Evolutionary conservation across 2,113 vertebrate genomes (phyloP).

Genomic region (Labeo rohita): DNA sequence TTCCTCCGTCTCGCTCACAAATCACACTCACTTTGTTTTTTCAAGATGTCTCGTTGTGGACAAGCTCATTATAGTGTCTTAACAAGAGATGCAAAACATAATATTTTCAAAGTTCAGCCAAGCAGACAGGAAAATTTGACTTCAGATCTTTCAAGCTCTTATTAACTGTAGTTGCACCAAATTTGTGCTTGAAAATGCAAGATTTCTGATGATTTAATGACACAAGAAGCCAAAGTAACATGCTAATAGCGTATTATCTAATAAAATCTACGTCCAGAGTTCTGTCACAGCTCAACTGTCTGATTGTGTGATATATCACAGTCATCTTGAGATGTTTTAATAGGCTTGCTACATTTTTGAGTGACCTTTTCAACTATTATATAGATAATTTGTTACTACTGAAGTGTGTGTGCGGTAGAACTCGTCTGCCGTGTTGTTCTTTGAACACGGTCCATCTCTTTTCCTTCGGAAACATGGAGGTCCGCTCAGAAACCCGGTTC

Average conservation of each 20-base stretch:
- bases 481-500: constrained; percentile 47
- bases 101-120: background rate
- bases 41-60: background rate
- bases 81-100: background rate
- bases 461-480: constrained; percentile 41
- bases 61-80: background rate
- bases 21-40: background rate
- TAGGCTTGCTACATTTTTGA: background rate
- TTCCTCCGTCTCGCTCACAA: background rate
- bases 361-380: constrained; percentile 4
- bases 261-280: background rate
- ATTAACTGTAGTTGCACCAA: background rate
- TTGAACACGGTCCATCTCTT: constrained; percentile 45
- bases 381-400: constrained; percentile 23
- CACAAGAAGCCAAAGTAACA: too few species aligned
- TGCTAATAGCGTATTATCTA: too few species aligned
- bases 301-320: background rate
- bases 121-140: background rate
- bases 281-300: background rate
- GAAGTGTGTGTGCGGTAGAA: constrained; percentile 23
- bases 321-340: constrained; percentile 16
- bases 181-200: background rate
- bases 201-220: too few species aligned
- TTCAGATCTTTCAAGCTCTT: background rate
- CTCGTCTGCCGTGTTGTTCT: constrained; percentile 41